A percentile compares a stretch with the other conserved stretches of the same genome.
phyloP scores from a whole-genome alignment of 2,113 vertebrate species.

The Myiagra hebetior region DNA sequence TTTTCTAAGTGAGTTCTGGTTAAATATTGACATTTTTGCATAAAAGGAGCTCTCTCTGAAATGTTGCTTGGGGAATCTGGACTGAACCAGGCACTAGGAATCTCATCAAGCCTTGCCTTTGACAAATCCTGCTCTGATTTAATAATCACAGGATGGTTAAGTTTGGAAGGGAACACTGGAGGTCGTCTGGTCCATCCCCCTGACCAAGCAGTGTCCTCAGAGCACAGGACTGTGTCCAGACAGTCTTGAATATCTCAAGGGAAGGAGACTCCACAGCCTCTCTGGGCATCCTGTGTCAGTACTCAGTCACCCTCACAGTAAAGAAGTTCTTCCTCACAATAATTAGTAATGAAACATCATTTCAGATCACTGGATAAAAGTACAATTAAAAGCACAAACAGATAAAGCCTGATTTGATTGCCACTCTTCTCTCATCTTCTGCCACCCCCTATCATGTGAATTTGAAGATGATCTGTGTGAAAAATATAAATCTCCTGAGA shows the following conservation, averaged over 20 bases:
- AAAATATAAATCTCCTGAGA: background rate
- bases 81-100: background rate
- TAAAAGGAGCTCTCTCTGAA: background rate
- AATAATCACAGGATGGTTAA: background rate
- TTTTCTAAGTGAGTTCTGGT: background rate
- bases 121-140: background rate
- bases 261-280: background rate
- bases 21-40: conserved; percentile 26
- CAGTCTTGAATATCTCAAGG: background rate
- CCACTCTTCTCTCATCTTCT: background rate
- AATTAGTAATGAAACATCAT: background rate
- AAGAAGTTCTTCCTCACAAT: background rate
- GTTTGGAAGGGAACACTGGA: background rate
- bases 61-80: background rate
- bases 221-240: background rate
- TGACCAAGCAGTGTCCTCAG: background rate
- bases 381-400: background rate
- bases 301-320: background rate
- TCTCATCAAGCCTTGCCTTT: background rate
- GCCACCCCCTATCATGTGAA: background rate
- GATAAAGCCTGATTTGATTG: background rate
- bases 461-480: background rate
- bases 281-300: background rate
- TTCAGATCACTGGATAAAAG: background rate
- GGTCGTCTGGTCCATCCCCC: background rate